Percentiles rank a stretch among this genome's conserved stretches.
These are phyloP conservation scores for Cantharis lateralis DNA, from an alignment of 2,888 invertebrate genomes.

Conservation along the genomic window DNA sequence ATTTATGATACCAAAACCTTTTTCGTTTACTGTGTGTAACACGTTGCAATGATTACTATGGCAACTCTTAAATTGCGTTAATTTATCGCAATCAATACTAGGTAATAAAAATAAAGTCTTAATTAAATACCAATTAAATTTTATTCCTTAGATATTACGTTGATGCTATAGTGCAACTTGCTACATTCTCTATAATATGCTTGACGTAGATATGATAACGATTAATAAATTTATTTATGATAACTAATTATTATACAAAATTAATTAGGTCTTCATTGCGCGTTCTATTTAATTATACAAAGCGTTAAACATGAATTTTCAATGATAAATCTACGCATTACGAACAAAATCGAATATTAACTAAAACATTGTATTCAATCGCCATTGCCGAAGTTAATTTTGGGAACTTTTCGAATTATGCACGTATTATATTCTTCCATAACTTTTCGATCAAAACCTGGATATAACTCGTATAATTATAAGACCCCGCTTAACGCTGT, in stretches of 20 bases:
- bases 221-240: neutral
- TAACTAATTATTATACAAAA: neutral
- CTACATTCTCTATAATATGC: neutral
- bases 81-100: conserved; percentile 16
- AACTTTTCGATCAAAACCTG: too few species aligned
- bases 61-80: conserved; percentile 26
- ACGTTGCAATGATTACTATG: conserved; percentile 28
- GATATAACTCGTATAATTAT: too few species aligned
- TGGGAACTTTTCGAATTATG: neutral
- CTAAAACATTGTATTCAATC: neutral
- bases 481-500: too few species aligned
- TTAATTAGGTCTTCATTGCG: neutral
- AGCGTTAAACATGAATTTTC: too few species aligned
- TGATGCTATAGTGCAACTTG: neutral
- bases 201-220: neutral
- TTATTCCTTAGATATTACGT: neutral
- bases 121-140: neutral
- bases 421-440: too few species aligned
- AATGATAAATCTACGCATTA: too few species aligned
- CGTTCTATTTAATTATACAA: too few species aligned
- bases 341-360: neutral
- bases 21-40: conserved; percentile 27
- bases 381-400: too few species aligned
- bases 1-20: conserved; percentile 26
- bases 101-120: conserved; percentile 1